Evolutionary conservation across 2,888 invertebrate species (phyloP), one percentile per base, ranked within the genome.

Genomic region (Gymnocheta viridis): DNA sequence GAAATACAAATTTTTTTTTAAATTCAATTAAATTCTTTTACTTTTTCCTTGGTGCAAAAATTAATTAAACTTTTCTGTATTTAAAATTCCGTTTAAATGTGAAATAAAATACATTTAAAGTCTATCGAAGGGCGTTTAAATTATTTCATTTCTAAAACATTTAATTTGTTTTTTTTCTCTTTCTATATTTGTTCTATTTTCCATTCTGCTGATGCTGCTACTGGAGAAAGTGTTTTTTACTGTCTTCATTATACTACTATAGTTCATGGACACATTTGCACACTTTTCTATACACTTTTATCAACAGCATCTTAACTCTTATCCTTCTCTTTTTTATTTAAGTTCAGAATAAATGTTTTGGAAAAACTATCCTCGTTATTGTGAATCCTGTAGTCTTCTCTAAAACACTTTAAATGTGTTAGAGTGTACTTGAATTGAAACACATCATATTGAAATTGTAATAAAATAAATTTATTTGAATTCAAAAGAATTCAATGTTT

Each of bases 381-480:
- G 67, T 62, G n/a, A 35, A 62, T 54, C 58, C 35, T 27, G 32
- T 49, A 74, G 41, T 29, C 24, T 49, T 10, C 24, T 60, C 41
- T 67, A n/a, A 73, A 67, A 67, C 67, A 51, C 80, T 81, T 69
- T 35, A 69, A 12, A 69, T 62, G 67, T 19, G 60, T 67, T 38
- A 81, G 73, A 66, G 56, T 80, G 72, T 69, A 69, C 74, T 81
- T 81, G 54, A 81, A 74, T 81, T 81, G 54, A 81, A 74, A 41
- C 51, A 54, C 51, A 54, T 62, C 73, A 7, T 44, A 67, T 79
- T 72, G 41, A 67, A 78, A 67, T 54, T 69, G 60, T 78, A 73
- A 79, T 82, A 44, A 73, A 79, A 73, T 82, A 73, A 73, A 67
- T 82, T 82, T 79, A 62, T 73, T 82, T 78, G 60, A 67, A 73